Evolutionary conservation across 1,140 invertebrate species (phyloP), one percentile per base, ranked within the genome.

Genomic region (Steinernema khuongi): DNA sequence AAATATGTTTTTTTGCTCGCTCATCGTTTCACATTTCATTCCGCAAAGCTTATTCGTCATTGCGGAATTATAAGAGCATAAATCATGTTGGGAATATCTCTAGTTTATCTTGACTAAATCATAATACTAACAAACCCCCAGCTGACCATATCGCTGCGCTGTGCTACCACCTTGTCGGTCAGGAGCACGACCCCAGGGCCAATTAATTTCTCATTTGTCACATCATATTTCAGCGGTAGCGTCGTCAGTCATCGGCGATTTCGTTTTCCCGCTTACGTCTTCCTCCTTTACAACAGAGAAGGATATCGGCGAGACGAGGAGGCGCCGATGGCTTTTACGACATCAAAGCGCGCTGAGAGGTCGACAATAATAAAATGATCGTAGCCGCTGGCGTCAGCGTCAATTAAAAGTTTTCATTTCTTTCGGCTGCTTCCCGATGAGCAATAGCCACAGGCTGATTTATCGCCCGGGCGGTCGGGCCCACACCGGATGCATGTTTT

Each of bases 341-440:
- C 36, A 41, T 60, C 50, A 26, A 60, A n/a, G 4, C 22, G 22
- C 4, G 50, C 50, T 14, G 26, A 11, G 50, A 60, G 50, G 50
- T 60, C 50, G 50, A 60, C 50, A 60, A 60, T 14, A 60, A 60
- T 60, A 60, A 60, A 60, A 60, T 26, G 2, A 11, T 60, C 50
- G 26, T 60, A 22, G 26, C 7, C 19, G 50, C 7, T 22, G 50
- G 50, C 50, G 50, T 60, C 19, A 22, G 50, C n/a, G n/a, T n/a
- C 50, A 60, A 60, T 60, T 60, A 60, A 60, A 60, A 60, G 50
- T 60, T 60, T 26, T 60, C 50, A 22, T n/a, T 17, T 14, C 11
- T 7, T 60, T n/a, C n/a, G n/a, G 50, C 11, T 22, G 11, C 50
- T 22, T 60, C 14, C 50, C 36, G 36, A 11, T 7, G 50, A n/a